Base-by-base conservation (phyloP, 2,113 vertebrate genomes). In the Parus major region DNA sequence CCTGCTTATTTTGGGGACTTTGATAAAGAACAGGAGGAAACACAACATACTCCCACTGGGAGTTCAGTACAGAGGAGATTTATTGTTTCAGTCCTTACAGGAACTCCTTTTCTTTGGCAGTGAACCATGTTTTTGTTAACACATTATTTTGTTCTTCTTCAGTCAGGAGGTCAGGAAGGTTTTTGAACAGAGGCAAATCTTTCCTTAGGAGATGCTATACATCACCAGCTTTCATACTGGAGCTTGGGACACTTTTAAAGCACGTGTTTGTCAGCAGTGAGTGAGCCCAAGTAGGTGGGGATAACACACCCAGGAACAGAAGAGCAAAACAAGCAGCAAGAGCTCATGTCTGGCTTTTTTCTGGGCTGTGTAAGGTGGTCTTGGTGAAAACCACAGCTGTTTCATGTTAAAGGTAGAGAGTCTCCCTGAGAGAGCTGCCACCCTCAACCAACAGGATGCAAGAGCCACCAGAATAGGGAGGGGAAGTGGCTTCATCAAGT, bases 11-110 rank as follows among this genome's bases (percentile, higher is more conserved):
- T 98, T 96, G 96, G 97, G 97, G 97, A 95, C 94, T 97, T 97
- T 97, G 98, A 98, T 98, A 98, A 98, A 97, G 97, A 98, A 97
- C 97, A n/a, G 93, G 97, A 98, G 98, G 98, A 98, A 98, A 98
- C 91, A 94, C 97, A 97, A 95, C 96, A 96, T 86, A 88, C 92
- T 98, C 98, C 98, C 98, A 97, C 86, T 94, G 98, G 98, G 98
- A 98, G 97, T 98, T 98, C 96, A 98, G 97, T 88, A 81, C 82
- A 92, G 98, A 97, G 97, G 97, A 98, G 98, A 98, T 98, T 98
- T 98, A 98, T 98, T 98, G 98, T 98, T 98, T 97, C 97, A 98
- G 97, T 92, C 93, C 94, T 98, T 97, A 98, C 98, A 98, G 98
- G 98, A 98, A 98, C 97, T 98, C 96, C 96, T 97, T 98, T 98